These are phyloP conservation scores for Hyalella azteca DNA, from an alignment of 2,888 invertebrate genomes.

Conservation along the genomic window DNA sequence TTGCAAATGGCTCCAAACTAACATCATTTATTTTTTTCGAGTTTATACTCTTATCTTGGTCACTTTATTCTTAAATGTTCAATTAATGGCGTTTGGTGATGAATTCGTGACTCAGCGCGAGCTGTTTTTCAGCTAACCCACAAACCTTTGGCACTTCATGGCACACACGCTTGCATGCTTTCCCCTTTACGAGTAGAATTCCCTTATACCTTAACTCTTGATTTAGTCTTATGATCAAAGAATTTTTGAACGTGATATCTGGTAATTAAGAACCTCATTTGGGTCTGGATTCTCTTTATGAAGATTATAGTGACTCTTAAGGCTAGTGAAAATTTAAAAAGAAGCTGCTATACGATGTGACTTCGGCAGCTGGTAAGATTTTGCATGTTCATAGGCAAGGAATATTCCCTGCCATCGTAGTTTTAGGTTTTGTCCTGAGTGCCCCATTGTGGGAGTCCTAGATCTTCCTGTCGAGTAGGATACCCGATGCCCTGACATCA, in stretches of 20 bases:
- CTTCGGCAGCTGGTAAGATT: not conserved
- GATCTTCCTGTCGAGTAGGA: no score
- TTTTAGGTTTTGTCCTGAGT: no score
- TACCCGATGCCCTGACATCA: no score
- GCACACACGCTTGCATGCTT: not conserved
- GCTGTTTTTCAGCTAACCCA: not conserved
- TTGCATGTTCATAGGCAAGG: not conserved
- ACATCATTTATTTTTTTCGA: no score
- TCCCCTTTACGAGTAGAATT: not conserved
- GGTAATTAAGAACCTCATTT: conserved; percentile 1
- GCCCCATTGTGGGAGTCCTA: no score
- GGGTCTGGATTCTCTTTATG: not conserved
- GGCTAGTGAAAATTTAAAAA: not conserved
- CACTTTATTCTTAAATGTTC: no score
- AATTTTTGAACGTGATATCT: not conserved
- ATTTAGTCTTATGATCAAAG: not conserved
- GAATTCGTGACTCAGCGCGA: not conserved
- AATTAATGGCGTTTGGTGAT: no score
- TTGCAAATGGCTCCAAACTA: no score
- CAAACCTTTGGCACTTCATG: not conserved
- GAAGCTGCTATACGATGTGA: not conserved
- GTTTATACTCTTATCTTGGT: no score
- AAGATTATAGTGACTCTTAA: conserved; percentile 1
- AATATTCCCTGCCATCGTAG: no score
- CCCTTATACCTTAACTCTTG: not conserved